Evolutionary conservation across 2,888 invertebrate genomes (phyloP).

Genomic region (Acanthosepion lycidas): DNA sequence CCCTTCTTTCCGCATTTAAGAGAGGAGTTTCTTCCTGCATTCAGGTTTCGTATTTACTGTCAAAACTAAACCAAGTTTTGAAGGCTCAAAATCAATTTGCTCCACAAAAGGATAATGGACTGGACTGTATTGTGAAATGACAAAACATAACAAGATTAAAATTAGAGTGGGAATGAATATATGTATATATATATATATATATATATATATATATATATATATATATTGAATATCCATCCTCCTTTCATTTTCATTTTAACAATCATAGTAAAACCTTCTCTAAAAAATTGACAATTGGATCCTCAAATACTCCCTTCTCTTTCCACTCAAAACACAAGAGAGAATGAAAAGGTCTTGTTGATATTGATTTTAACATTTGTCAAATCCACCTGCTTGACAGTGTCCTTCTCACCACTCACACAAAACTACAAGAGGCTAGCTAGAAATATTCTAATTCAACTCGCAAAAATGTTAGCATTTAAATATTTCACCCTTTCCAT

Average conservation of each 20-base stretch:
- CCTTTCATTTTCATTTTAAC: background rate
- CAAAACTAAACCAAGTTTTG: background rate
- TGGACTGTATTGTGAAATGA: background rate
- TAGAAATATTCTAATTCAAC: background rate
- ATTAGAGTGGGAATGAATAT: constrained; percentile 6
- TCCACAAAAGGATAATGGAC: constrained; percentile 21
- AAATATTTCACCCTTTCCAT: background rate
- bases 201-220: no score
- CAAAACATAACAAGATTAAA: constrained; percentile 22
- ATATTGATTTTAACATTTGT: constrained; percentile 33
- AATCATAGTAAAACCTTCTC: background rate
- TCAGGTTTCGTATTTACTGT: background rate
- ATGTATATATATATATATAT: background rate
- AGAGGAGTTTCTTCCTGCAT: background rate
- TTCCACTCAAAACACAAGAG: background rate
- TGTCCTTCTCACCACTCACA: background rate
- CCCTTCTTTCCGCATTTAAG: background rate
- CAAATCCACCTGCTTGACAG: constrained; percentile 1
- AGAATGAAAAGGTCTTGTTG: background rate
- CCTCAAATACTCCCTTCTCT: background rate
- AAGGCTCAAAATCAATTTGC: background rate
- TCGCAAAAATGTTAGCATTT: background rate
- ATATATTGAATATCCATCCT: background rate
- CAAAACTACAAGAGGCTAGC: background rate
- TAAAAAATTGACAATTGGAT: constrained; percentile 4